A percentile compares a stretch with the other conserved stretches of the same genome.
These are phyloP conservation scores for Cotesia glomerata DNA, from an alignment of 1,140 invertebrate genomes.

Conservation along the genomic window DNA sequence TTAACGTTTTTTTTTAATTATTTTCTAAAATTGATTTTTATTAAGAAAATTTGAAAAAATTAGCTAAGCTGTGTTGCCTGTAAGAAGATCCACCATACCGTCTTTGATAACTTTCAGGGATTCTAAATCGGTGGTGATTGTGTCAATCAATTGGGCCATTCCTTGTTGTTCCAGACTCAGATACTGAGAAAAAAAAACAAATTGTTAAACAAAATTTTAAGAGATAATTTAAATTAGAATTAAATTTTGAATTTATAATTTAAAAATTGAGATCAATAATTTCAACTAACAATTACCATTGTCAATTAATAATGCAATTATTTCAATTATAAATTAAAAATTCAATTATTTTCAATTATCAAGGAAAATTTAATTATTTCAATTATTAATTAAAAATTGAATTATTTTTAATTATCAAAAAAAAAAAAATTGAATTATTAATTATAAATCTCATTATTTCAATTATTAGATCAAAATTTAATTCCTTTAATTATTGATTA, in stretches of 20 bases:
- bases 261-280: background rate
- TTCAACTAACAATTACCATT: too few relatives aligned
- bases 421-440: too few relatives aligned
- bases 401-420: too few relatives aligned
- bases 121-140: constrained; percentile 78
- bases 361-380: too few relatives aligned
- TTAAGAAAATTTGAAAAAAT: constrained; percentile 25
- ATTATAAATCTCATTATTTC: too few relatives aligned
- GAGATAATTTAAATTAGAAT: too few relatives aligned
- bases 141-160: constrained; percentile 80
- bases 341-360: too few relatives aligned
- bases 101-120: constrained; percentile 82
- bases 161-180: constrained; percentile 83
- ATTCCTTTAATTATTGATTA: too few relatives aligned
- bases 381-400: too few relatives aligned
- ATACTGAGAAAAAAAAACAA: constrained; percentile 65
- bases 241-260: background rate
- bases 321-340: too few relatives aligned
- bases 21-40: background rate
- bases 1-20: background rate
- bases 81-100: constrained; percentile 68
- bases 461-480: too few relatives aligned
- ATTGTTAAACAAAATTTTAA: background rate
- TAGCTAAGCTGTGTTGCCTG: constrained; percentile 47
- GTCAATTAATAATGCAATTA: too few relatives aligned